Evolutionary conservation across 1,140 invertebrate species (phyloP).

Genomic region (Solenopsis invicta): DNA sequence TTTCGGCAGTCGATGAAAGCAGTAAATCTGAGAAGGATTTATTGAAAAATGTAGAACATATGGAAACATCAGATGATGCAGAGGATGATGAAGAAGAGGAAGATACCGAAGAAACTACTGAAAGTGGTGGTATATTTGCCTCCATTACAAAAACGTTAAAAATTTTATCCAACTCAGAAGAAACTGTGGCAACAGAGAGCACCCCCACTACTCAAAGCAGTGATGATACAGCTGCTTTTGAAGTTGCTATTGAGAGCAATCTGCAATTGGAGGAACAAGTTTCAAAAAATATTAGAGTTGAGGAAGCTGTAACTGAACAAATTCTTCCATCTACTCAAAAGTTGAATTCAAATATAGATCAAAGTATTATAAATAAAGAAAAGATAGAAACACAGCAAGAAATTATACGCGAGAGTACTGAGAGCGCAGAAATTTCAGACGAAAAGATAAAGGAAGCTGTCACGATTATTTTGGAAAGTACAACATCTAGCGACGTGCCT

Average conservation of each 20-base stretch:
- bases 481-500: slow-evolving; percentile 41
- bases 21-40: neutral
- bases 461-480: neutral
- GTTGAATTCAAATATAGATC: neutral
- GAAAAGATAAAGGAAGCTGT: slow-evolving; percentile 5
- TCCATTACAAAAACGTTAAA: slow-evolving; percentile 37
- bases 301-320: neutral
- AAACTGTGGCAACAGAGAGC: neutral
- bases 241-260: neutral
- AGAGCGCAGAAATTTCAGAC: neutral
- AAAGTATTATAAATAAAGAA: slow-evolving; percentile 19
- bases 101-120: neutral
- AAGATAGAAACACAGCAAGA: slow-evolving; percentile 18
- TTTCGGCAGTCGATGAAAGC: neutral
- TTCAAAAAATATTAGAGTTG: neutral
- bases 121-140: slow-evolving; percentile 45
- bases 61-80: neutral
- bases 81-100: slow-evolving; percentile 22
- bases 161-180: slow-evolving; percentile 11
- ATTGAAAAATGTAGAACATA: neutral
- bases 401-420: neutral
- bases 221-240: neutral
- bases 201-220: neutral
- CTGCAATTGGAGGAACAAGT: neutral
- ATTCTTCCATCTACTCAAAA: neutral